A percentile compares a stretch with the other conserved stretches of the same genome.
Conservation (phyloP, 2,888 invertebrate species). For the Choreutis nemorana region DNA sequence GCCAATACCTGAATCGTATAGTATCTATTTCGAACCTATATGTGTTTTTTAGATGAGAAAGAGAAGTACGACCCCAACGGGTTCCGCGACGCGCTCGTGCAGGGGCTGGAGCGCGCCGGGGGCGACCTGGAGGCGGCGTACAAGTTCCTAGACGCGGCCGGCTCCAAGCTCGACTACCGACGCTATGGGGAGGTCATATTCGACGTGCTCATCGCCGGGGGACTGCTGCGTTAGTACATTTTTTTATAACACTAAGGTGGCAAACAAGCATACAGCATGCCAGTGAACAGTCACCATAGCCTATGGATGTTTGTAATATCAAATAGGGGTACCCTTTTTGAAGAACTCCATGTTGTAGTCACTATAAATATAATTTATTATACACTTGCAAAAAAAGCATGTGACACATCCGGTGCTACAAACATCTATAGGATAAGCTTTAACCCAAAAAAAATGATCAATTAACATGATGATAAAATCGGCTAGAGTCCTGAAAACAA, state of each 20-base stretch:
- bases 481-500: constrained; percentile 50
- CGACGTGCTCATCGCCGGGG: constrained; percentile 97
- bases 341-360: not conserved
- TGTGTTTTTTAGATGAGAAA: constrained; percentile 86
- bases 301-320: no score
- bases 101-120: constrained; percentile 93
- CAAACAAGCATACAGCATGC: no score
- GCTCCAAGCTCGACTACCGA: constrained; percentile 96
- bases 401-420: no score
- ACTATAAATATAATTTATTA: not conserved
- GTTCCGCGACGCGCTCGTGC: constrained; percentile 96
- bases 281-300: no score
- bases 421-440: not conserved
- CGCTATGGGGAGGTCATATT: constrained; percentile 98
- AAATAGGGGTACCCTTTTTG: no score
- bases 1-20: no score
- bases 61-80: constrained; percentile 99
- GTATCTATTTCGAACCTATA: constrained; percentile 2
- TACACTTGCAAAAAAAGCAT: no score
- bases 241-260: not conserved
- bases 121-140: constrained; percentile 95
- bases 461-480: constrained; percentile 40
- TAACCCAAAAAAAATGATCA: not conserved
- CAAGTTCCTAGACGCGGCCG: constrained; percentile 93
- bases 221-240: constrained; percentile 79